phyloP scores from a whole-genome alignment of 2,113 vertebrate genomes.

The Neolamprologus hecqui region DNA sequence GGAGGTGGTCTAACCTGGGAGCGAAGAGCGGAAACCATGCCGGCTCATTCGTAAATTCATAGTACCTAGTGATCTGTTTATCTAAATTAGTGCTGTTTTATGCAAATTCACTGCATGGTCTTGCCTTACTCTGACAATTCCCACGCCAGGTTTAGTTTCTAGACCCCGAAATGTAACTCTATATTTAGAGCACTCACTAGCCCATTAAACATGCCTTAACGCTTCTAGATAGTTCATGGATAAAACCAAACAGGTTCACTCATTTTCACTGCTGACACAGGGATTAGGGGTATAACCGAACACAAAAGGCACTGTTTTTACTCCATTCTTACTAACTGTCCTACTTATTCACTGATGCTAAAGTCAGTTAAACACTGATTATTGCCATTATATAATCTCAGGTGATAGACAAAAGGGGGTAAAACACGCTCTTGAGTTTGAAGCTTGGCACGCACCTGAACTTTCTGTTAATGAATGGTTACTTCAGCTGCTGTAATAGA shows the following conservation, averaged over 20 bases:
- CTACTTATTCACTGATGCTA: neutral
- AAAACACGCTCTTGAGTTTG: neutral
- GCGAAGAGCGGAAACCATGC: neutral
- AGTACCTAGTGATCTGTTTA: neutral
- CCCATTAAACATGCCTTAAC: constrained; percentile 57
- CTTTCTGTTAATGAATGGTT: neutral
- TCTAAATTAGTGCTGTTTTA: neutral
- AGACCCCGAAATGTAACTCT: constrained; percentile 44
- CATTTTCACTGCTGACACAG: neutral
- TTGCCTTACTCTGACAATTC: neutral
- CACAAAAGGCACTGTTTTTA: neutral
- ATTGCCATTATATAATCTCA: neutral
- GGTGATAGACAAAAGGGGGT: neutral
- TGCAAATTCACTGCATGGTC: neutral
- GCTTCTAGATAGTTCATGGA: constrained; percentile 11
- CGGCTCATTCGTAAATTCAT: neutral
- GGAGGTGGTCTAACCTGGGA: neutral
- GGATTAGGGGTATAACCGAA: neutral
- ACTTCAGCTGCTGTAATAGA: constrained; percentile 1
- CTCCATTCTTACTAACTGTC: neutral
- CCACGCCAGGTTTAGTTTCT: constrained; percentile 45
- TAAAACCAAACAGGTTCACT: constrained; percentile 11
- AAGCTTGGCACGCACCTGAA: neutral
- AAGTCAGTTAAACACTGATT: neutral
- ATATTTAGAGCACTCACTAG: constrained; percentile 16